A percentile compares a stretch with the other conserved stretches of the same genome.
These are phyloP conservation scores for Cactoblastis cactorum DNA, from an alignment of 2,888 invertebrate species.

Conservation along the genomic window DNA sequence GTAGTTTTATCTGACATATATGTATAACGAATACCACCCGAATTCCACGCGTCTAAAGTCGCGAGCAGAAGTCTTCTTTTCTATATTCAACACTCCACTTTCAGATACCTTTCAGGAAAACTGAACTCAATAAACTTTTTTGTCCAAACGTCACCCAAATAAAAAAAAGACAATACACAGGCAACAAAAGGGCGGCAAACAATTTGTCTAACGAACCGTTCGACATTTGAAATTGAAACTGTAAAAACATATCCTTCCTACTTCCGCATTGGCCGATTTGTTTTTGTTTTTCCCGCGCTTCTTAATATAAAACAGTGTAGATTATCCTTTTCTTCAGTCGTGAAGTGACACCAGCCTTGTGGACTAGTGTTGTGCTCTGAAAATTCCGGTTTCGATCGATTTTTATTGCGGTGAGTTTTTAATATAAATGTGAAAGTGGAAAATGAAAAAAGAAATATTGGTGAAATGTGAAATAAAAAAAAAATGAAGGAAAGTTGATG, in stretches of 20 bases:
- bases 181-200: slow-evolving; percentile 57
- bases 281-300: slow-evolving; percentile 60
- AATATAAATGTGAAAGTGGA: background rate
- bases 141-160: slow-evolving; percentile 21
- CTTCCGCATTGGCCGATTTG: slow-evolving; percentile 57
- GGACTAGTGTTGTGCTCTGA: slow-evolving; percentile 34
- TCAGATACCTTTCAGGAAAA: slow-evolving; percentile 4
- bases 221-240: slow-evolving; percentile 49
- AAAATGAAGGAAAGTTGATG: background rate
- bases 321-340: slow-evolving; percentile 42
- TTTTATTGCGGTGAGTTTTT: slow-evolving; percentile 33
- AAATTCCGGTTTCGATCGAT: slow-evolving; percentile 17
- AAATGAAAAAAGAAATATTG: background rate
- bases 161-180: slow-evolving; percentile 34
- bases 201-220: slow-evolving; percentile 67
- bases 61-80: slow-evolving; percentile 7
- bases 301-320: slow-evolving; percentile 45
- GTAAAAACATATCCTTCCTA: slow-evolving; percentile 67
- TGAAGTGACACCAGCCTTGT: slow-evolving; percentile 42
- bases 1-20: too few relatives aligned
- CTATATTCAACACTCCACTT: background rate
- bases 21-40: too few relatives aligned
- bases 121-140: slow-evolving; percentile 20
- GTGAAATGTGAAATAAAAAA: background rate
- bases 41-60: too few relatives aligned